Percentiles rank a stretch among this genome's conserved stretches.
Conservation (phyloP, 2,113 vertebrate species). For the Tor tambroides region DNA sequence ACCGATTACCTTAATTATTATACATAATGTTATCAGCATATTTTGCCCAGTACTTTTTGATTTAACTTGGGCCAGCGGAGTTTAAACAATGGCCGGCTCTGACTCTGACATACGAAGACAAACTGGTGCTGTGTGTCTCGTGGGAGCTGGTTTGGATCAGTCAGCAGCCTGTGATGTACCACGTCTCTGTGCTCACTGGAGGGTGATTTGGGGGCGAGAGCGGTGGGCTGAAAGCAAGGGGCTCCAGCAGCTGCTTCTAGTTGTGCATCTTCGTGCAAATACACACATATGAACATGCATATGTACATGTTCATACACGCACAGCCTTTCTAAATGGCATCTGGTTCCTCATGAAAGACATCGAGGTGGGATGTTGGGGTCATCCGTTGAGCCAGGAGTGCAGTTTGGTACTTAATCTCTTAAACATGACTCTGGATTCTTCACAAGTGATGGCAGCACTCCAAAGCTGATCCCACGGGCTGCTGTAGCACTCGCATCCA, state of each 20-base stretch:
- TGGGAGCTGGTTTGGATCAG: slow-evolving; percentile 52
- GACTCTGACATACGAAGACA: slow-evolving; percentile 47
- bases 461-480: slow-evolving; percentile 32
- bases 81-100: slow-evolving; percentile 15
- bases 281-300: background rate
- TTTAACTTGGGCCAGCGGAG: slow-evolving; percentile 4
- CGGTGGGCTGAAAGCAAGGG: background rate
- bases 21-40: background rate
- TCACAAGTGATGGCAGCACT: slow-evolving; percentile 28
- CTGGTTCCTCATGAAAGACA: slow-evolving; percentile 40
- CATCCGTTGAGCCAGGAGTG: slow-evolving; percentile 26
- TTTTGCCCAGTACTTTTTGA: background rate
- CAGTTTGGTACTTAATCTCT: slow-evolving; percentile 40
- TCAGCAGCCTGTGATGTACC: slow-evolving; percentile 41
- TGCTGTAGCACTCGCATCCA: slow-evolving; percentile 15
- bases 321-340: slow-evolving; percentile 24
- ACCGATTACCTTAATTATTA: background rate
- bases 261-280: slow-evolving; percentile 28
- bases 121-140: slow-evolving; percentile 35
- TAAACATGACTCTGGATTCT: slow-evolving; percentile 34
- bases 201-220: slow-evolving; percentile 35
- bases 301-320: slow-evolving; percentile 6
- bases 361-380: slow-evolving; percentile 28
- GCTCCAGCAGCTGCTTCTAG: slow-evolving; percentile 48
- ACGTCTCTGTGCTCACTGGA: slow-evolving; percentile 36